Conservation (phyloP, 1,140 invertebrate species). For the Nomia melanderi region DNA sequence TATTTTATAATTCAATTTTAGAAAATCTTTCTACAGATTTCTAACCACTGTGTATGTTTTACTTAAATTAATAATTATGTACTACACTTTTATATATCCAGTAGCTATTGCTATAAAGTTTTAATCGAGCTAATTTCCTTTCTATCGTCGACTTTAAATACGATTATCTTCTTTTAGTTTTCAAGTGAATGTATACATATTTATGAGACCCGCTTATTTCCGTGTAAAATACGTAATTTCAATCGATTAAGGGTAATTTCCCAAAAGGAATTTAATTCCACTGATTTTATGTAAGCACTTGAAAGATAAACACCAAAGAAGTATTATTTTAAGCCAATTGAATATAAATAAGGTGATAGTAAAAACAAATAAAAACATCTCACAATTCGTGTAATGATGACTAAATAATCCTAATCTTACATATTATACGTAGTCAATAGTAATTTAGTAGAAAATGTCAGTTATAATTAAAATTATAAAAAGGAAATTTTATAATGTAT, state of each 20-base stretch:
- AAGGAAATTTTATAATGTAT: too few species aligned
- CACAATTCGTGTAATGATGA: too few species aligned
- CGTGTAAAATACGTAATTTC: background rate
- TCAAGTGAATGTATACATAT: background rate
- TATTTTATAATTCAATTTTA: background rate
- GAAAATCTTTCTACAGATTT: background rate
- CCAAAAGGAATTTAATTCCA: background rate
- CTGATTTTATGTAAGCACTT: background rate
- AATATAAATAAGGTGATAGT: background rate
- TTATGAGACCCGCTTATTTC: slow-evolving; percentile 3
- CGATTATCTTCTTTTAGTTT: slow-evolving; percentile 4
- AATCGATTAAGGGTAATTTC: background rate
- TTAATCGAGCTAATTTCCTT: background rate
- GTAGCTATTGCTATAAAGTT: background rate
- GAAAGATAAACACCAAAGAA: background rate
- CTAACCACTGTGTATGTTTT: background rate
- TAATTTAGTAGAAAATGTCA: too few species aligned
- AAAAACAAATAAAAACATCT: too few species aligned
- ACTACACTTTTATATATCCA: background rate
- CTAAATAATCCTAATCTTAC: too few species aligned
- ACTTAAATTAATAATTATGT: background rate
- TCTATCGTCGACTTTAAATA: background rate
- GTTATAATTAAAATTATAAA: too few species aligned
- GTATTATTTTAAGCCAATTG: background rate
- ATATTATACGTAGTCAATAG: too few species aligned